Conservation (phyloP, 2,113 vertebrate species). For the Ia io region DNA sequence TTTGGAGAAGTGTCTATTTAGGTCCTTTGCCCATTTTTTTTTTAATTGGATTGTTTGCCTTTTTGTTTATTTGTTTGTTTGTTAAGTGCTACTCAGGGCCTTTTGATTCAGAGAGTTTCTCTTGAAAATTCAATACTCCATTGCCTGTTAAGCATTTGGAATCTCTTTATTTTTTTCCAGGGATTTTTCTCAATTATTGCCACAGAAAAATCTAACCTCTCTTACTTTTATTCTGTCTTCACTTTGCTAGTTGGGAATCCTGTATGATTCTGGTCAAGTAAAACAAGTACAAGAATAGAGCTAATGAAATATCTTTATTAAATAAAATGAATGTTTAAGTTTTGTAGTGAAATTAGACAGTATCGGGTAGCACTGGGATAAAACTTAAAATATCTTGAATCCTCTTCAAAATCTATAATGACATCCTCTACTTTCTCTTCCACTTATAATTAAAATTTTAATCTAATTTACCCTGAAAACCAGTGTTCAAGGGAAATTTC, state of each 20-base stretch:
- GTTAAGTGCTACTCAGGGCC: background rate
- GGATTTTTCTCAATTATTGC: conserved; percentile 7
- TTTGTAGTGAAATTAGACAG: conserved; percentile 39
- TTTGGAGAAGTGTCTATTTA: too few species aligned
- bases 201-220: background rate
- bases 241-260: conserved; percentile 31
- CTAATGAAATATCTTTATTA: conserved; percentile 60
- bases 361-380: background rate
- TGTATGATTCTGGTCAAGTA: background rate
- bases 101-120: background rate
- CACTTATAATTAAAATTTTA: conserved; percentile 69
- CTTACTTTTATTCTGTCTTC: conserved; percentile 27
- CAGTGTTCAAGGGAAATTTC: conserved; percentile 68
- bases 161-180: background rate
- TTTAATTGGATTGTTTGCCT: too few species aligned
- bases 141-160: background rate
- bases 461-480: conserved; percentile 66
- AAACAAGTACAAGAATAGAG: background rate
- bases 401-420: conserved; percentile 58
- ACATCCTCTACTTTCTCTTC: conserved; percentile 45
- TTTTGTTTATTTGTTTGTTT: too few species aligned
- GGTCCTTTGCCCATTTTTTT: too few species aligned
- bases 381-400: conserved; percentile 54
- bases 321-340: conserved; percentile 30
- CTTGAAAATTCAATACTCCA: background rate